phyloP scores from a whole-genome alignment of 2,797 vertebrate genomes.

The Zalophus californianus region DNA sequence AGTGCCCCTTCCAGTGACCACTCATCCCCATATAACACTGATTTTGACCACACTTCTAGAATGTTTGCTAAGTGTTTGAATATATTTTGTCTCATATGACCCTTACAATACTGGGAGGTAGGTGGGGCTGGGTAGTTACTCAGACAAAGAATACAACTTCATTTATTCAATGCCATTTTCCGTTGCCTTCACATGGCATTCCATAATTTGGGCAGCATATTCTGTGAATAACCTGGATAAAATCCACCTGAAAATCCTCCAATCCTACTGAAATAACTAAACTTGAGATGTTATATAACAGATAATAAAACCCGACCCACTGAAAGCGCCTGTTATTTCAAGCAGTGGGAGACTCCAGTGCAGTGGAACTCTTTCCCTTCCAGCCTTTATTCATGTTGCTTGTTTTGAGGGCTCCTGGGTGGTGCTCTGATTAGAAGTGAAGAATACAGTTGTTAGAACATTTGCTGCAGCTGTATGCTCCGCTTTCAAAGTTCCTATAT shows the following conservation, averaged over 20 bases:
- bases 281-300: slow-evolving; percentile 42
- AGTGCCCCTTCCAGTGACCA: neutral
- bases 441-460: slow-evolving; percentile 79
- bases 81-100: neutral
- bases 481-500: slow-evolving; percentile 70
- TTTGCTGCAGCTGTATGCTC: slow-evolving; percentile 47
- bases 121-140: neutral
- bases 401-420: slow-evolving; percentile 68
- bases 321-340: slow-evolving; percentile 22
- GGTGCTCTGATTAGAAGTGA: slow-evolving; percentile 74
- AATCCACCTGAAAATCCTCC: neutral
- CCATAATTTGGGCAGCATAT: neutral
- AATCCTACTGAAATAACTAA: slow-evolving; percentile 50
- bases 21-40: neutral
- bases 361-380: slow-evolving; percentile 25
- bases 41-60: neutral
- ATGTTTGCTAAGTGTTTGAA: neutral
- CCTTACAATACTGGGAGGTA: neutral
- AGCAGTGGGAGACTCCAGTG: slow-evolving; percentile 67
- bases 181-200: neutral
- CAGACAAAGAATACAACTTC: neutral
- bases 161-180: neutral
- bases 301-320: slow-evolving; percentile 47
- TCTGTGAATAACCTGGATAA: slow-evolving; percentile 51
- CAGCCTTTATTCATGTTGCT: slow-evolving; percentile 62